These are phyloP conservation scores for Chloropsis hardwickii DNA, from an alignment of 2,113 vertebrate genomes.

Conservation along the genomic window DNA sequence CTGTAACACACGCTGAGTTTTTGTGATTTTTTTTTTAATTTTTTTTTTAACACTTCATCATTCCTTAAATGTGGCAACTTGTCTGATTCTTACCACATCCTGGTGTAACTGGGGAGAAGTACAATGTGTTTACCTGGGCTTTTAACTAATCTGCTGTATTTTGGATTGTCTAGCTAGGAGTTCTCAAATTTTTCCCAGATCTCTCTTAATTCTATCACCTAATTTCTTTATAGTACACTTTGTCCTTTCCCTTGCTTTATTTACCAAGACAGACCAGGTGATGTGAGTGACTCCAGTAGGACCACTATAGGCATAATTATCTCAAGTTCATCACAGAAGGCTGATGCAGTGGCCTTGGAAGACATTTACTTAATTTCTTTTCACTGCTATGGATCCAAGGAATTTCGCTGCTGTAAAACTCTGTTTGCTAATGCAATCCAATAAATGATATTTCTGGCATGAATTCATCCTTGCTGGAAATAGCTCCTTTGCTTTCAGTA, in stretches of 20 bases:
- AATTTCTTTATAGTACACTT: not conserved
- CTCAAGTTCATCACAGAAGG: not conserved
- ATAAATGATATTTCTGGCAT: constrained; percentile 27
- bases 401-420: not conserved
- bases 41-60: too few relatives aligned
- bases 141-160: not conserved
- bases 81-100: not conserved
- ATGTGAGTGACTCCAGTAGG: not conserved
- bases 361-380: not conserved
- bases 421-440: constrained; percentile 16
- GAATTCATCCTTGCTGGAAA: constrained; percentile 18
- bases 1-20: not conserved
- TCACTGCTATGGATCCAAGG: not conserved
- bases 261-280: not conserved
- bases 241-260: not conserved
- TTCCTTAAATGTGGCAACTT: not conserved
- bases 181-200: not conserved
- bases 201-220: not conserved
- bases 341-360: not conserved
- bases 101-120: not conserved
- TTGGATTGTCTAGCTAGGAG: not conserved
- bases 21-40: not conserved
- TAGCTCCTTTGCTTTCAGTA: not conserved
- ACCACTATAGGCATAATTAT: not conserved
- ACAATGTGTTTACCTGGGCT: not conserved